Percentiles rank a stretch among this genome's conserved stretches.
Evolutionary conservation across 2,888 invertebrate species (phyloP).

Genomic region (Brachynemurus nebulosus): DNA sequence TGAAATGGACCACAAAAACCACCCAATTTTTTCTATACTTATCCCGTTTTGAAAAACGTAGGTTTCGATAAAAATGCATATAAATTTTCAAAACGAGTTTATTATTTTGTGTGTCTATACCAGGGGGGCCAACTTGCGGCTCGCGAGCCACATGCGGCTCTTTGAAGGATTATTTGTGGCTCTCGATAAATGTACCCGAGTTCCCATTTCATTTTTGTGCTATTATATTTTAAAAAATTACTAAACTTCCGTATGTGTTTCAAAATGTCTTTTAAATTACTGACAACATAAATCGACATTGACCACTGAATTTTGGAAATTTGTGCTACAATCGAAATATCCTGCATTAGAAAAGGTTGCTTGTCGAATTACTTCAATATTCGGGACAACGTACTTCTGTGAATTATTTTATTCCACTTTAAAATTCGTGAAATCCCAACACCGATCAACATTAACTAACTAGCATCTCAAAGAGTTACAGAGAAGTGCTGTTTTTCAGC

Average conservation of each 20-base stretch:
- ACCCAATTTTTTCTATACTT: too few relatives aligned
- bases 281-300: constrained; percentile 9
- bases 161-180: not conserved
- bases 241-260: constrained; percentile 12
- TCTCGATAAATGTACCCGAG: not conserved
- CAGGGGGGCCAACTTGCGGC: not conserved
- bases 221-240: constrained; percentile 10
- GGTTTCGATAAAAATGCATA: too few relatives aligned
- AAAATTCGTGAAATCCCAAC: too few relatives aligned
- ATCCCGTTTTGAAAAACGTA: too few relatives aligned
- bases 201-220: constrained; percentile 8
- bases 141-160: not conserved
- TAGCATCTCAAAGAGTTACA: too few relatives aligned
- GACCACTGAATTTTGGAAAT: constrained; percentile 16
- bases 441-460: too few relatives aligned
- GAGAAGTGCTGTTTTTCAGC: too few relatives aligned
- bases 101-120: not conserved
- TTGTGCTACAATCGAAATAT: constrained; percentile 16
- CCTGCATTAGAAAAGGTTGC: constrained; percentile 16
- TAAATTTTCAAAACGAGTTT: too few relatives aligned
- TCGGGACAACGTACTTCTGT: constrained; percentile 14
- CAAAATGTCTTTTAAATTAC: constrained; percentile 14
- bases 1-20: too few relatives aligned
- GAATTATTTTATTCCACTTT: constrained; percentile 8
- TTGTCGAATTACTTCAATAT: constrained; percentile 8